Percentiles rank a stretch among this genome's conserved stretches.
Conservation (phyloP, 2,888 invertebrate species). For the Pocota personata region DNA sequence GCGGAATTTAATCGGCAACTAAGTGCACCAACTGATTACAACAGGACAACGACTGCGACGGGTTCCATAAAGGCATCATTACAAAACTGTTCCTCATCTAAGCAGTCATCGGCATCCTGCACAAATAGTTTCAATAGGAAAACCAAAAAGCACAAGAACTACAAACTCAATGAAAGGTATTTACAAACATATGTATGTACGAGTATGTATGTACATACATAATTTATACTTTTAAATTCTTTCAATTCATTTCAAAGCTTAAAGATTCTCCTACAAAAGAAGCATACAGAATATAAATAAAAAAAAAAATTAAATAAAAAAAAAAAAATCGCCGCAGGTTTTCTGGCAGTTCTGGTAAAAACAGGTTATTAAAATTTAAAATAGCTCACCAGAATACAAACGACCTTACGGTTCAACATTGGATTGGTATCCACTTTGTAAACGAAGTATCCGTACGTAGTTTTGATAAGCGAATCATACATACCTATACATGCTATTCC, state of each 20-base stretch:
- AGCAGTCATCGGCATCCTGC: slow-evolving; percentile 81
- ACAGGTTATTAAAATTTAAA: slow-evolving; percentile 60
- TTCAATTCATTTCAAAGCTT: not conserved
- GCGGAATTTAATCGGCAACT: slow-evolving; percentile 83
- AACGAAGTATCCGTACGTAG: slow-evolving; percentile 5
- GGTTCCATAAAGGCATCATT: slow-evolving; percentile 77
- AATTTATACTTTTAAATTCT: no score
- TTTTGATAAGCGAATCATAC: slow-evolving; percentile 12
- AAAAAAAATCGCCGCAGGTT: slow-evolving; percentile 18
- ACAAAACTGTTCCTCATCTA: slow-evolving; percentile 79
- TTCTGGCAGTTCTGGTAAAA: slow-evolving; percentile 47
- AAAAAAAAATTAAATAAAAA: not conserved
- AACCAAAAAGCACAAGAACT: slow-evolving; percentile 81
- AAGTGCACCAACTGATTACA: slow-evolving; percentile 82
- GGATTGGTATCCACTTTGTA: slow-evolving; percentile 21
- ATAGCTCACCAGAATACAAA: slow-evolving; percentile 62
- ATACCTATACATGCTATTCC: slow-evolving; percentile 13
- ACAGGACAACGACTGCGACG: slow-evolving; percentile 72
- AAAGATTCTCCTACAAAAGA: not conserved
- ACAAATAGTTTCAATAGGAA: slow-evolving; percentile 82
- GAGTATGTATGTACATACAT: no score
- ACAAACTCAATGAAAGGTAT: slow-evolving; percentile 82
- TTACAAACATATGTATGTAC: no score
- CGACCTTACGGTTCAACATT: slow-evolving; percentile 54
- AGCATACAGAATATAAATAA: not conserved